Evolutionary conservation across 2,888 invertebrate species (phyloP).

Genomic region (Lissonota sp.): DNA sequence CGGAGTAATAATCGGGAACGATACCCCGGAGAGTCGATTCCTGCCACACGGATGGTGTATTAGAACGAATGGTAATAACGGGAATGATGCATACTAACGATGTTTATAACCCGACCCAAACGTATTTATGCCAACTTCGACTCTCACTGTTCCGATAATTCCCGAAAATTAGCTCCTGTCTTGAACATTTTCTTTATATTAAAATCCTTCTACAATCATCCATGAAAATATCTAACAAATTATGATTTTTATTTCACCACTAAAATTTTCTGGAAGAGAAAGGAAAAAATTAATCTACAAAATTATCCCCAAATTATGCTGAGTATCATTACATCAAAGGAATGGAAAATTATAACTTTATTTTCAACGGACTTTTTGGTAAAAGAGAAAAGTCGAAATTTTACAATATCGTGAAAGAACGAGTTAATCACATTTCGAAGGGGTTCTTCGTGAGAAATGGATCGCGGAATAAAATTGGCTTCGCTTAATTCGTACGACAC

Average conservation of each 20-base stretch:
- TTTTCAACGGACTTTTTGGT: no score
- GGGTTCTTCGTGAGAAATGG: constrained; percentile 30
- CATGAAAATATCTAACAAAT: no score
- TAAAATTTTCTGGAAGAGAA: no score
- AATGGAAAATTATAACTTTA: no score
- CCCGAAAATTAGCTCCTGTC: background rate
- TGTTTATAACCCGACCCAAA: constrained; percentile 71
- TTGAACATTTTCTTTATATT: constrained; percentile 16
- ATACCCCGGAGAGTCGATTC: constrained; percentile 79
- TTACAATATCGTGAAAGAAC: background rate
- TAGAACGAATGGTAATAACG: constrained; percentile 82
- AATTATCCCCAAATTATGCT: background rate
- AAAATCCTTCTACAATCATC: constrained; percentile 4
- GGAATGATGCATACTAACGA: constrained; percentile 78
- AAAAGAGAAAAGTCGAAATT: no score
- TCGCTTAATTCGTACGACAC: constrained; percentile 46
- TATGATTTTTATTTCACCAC: no score
- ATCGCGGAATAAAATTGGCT: constrained; percentile 49
- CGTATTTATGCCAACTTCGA: constrained; percentile 45
- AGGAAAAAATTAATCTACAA: no score
- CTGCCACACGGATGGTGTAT: constrained; percentile 70
- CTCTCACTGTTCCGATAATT: constrained; percentile 24
- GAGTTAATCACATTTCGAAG: constrained; percentile 25
- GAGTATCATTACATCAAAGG: no score
- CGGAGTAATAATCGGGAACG: constrained; percentile 82